Base-by-base conservation (phyloP, 2,797 vertebrate species). In the Gymnoscopelus braueri region DNA sequence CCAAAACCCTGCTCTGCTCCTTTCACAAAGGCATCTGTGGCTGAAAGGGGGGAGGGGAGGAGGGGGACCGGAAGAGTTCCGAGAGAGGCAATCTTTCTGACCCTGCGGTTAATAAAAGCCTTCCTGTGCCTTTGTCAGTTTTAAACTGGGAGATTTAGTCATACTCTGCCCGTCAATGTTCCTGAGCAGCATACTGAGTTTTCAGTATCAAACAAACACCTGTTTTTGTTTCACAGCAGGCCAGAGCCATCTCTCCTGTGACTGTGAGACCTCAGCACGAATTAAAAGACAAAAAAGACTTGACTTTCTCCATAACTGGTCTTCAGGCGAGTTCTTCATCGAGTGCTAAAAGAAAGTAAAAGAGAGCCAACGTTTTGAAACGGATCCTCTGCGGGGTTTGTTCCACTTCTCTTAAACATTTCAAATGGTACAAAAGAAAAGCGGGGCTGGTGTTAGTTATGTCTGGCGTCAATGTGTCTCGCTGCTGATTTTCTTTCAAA, bases 61-160 rank as follows among this genome's bases (percentile, higher is more conserved):
- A 44, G 35, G 35, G 71, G 66, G 78, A 50, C 72, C 49, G 74
- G 62, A 71, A 69, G 63, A 71, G 75, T 67, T 78, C 72, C 71
- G 72, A 77, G 78, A 68, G 78, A 77, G 71, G 72, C 74, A 80
- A 85, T 87, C 83, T 75, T 79, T 83, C 83, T 90, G 86, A 92
- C 89, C 90, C 81, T 68, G 84, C 63, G 72, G 89, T 91, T 92
- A 93, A 91, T 92, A 84, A 93, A 93, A 92, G 85, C 86, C 87
- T 89, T 89, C 88, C 89, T 78, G 84, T 88, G 89, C 90, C 89
- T 91, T 92, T 94, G 90, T 91, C 81, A 87, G 83, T 88, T 91
- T 88, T 87, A 88, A 44, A 84, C 86, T 77, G 78, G 82, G 85
- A 84, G 87, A 86, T 84, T 81, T 88, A 88, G 83, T 90, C 81